Evolutionary conservation across 2,113 vertebrate genomes (phyloP).

Genomic region (Peucedramus taeniatus): DNA sequence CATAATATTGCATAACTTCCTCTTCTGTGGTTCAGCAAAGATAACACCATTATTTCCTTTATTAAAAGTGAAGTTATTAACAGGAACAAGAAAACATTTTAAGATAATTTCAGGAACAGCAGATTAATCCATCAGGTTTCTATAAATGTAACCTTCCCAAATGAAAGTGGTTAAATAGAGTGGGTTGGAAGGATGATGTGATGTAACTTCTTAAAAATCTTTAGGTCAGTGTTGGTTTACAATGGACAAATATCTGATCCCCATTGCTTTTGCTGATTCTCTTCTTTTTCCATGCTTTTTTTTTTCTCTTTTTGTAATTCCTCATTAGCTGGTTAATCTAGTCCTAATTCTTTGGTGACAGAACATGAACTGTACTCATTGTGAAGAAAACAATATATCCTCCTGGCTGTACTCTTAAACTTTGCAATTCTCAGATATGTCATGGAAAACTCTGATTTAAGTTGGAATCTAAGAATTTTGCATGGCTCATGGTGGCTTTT

Average conservation of each 20-base stretch:
- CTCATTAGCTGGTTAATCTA: not conserved
- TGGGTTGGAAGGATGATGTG: not conserved
- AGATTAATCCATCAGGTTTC: not conserved
- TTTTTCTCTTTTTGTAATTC: not conserved
- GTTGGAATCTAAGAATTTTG: not conserved
- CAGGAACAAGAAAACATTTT: not conserved
- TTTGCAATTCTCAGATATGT: not conserved
- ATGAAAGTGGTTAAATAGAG: not conserved
- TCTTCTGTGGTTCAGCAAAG: not conserved
- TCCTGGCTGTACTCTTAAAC: not conserved
- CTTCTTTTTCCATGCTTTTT: not conserved
- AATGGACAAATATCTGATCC: not conserved
- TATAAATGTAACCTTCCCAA: not conserved
- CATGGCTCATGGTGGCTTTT: not conserved
- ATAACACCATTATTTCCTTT: not conserved
- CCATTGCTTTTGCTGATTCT: not conserved
- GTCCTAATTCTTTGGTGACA: not conserved
- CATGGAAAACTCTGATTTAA: not conserved
- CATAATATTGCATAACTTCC: not conserved
- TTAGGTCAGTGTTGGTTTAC: not conserved
- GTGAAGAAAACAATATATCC: not conserved
- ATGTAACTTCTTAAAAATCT: rapidly evolving
- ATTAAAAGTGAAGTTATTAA: not conserved
- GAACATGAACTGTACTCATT: not conserved
- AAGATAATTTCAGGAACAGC: not conserved